These are phyloP conservation scores for Carassius gibelio DNA, from an alignment of 2,113 vertebrate species.

Conservation along the genomic window DNA sequence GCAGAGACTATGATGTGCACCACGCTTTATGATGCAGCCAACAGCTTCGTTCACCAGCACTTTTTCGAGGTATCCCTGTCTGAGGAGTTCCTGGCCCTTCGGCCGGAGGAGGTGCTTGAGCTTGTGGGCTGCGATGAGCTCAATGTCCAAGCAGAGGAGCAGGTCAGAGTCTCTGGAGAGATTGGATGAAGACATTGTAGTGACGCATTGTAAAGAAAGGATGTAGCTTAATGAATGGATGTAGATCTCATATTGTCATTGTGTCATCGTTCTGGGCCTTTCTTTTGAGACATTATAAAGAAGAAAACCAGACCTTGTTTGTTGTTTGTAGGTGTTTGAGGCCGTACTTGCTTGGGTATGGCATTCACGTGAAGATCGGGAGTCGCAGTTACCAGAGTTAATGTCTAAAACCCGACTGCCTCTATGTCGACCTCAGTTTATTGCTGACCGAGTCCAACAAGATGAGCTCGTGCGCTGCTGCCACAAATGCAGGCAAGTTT, in stretches of 20 bases:
- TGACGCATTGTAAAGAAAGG: background rate
- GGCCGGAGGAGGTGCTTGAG: slow-evolving; percentile 86
- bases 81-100: slow-evolving; percentile 89
- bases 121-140: slow-evolving; percentile 90
- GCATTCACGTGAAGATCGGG: slow-evolving; percentile 77
- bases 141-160: slow-evolving; percentile 89
- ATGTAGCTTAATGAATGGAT: background rate
- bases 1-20: slow-evolving; percentile 98
- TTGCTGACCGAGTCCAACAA: slow-evolving; percentile 90
- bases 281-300: background rate
- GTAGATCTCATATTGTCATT: background rate
- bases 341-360: slow-evolving; percentile 87
- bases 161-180: slow-evolving; percentile 73
- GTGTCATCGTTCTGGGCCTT: background rate
- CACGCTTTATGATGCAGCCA: slow-evolving; percentile 88
- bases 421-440: slow-evolving; percentile 91
- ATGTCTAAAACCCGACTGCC: slow-evolving; percentile 88
- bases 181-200: background rate
- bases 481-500: slow-evolving; percentile 89
- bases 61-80: slow-evolving; percentile 92
- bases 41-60: slow-evolving; percentile 91
- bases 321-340: slow-evolving; percentile 84
- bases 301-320: background rate
- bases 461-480: slow-evolving; percentile 92
- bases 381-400: slow-evolving; percentile 82